A percentile compares a stretch with the other conserved stretches of the same genome.
Evolutionary conservation across 2,888 invertebrate species (phyloP).

Genomic region (Leptopilina myrica): DNA sequence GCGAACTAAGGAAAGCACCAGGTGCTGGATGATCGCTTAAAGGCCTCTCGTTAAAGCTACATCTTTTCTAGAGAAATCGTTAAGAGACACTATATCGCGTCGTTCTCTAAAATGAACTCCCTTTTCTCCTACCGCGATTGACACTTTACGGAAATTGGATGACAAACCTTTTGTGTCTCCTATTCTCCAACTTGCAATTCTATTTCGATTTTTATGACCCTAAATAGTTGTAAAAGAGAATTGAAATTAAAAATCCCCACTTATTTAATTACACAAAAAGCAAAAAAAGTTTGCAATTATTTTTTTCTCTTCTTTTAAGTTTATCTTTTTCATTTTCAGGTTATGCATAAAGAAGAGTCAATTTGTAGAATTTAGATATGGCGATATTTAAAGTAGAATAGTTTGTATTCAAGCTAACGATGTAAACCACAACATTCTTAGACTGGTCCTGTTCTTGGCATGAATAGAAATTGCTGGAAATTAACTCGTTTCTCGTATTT

Average conservation of each 20-base stretch:
- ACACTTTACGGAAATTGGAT: slow-evolving; percentile 42
- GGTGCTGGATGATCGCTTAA: slow-evolving; percentile 59
- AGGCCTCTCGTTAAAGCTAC: slow-evolving; percentile 59
- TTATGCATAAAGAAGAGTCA: no score
- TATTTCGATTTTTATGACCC: slow-evolving; percentile 1
- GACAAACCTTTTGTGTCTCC: slow-evolving; percentile 17
- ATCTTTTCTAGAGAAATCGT: slow-evolving; percentile 56
- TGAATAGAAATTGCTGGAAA: slow-evolving; percentile 52
- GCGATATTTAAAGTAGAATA: not conserved
- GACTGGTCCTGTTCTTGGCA: slow-evolving; percentile 32
- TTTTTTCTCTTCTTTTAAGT: no score
- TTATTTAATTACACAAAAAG: no score
- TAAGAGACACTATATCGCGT: slow-evolving; percentile 42
- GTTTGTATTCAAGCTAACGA: slow-evolving; percentile 22
- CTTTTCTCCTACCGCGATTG: slow-evolving; percentile 28
- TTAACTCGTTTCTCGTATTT: slow-evolving; percentile 43
- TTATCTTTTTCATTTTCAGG: no score
- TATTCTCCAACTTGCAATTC: slow-evolving; percentile 7
- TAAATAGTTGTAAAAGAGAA: not conserved
- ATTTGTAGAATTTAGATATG: not conserved
- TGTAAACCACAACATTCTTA: slow-evolving; percentile 11
- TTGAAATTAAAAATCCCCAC: no score
- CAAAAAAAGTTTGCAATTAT: no score
- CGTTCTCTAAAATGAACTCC: slow-evolving; percentile 41
- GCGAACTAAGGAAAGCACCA: slow-evolving; percentile 57